Conservation (phyloP, 2,888 invertebrate genomes). For the Apodemia hepburni region DNA sequence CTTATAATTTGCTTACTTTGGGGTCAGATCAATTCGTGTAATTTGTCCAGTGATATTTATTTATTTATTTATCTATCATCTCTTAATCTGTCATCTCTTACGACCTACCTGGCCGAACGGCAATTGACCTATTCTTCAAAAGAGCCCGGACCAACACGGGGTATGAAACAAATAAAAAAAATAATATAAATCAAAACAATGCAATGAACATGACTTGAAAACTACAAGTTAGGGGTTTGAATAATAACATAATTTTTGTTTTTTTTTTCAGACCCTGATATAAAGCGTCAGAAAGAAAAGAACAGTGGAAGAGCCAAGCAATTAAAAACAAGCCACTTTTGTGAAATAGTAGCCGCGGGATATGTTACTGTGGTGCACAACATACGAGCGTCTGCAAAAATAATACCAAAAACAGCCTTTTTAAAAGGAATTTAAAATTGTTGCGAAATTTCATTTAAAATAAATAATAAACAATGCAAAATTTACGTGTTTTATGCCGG, state of each 20-base stretch:
- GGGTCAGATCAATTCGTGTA: no score
- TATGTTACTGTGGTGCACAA: constrained; percentile 56
- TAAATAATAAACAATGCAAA: not conserved
- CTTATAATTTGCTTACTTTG: no score
- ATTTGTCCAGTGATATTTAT: no score
- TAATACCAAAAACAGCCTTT: constrained; percentile 52
- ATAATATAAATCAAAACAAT: no score
- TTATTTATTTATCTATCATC: no score
- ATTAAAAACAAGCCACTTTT: constrained; percentile 40
- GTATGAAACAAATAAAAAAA: no score
- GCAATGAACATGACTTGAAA: no score
- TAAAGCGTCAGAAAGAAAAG: constrained; percentile 34
- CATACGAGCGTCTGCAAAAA: constrained; percentile 50
- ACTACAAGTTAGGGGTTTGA: not conserved
- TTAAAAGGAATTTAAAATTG: constrained; percentile 47
- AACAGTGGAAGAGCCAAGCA: constrained; percentile 35
- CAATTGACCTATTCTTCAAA: no score
- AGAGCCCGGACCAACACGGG: no score
- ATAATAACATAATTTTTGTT: not conserved
- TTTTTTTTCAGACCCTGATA: constrained; percentile 43
- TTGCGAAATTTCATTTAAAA: not conserved
- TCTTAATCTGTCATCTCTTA: no score
- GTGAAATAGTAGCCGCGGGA: constrained; percentile 45
- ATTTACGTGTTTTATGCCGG: no score
- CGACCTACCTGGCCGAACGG: no score